phyloP scores from a whole-genome alignment of 2,797 vertebrate species.

The Microchirus variegatus region DNA sequence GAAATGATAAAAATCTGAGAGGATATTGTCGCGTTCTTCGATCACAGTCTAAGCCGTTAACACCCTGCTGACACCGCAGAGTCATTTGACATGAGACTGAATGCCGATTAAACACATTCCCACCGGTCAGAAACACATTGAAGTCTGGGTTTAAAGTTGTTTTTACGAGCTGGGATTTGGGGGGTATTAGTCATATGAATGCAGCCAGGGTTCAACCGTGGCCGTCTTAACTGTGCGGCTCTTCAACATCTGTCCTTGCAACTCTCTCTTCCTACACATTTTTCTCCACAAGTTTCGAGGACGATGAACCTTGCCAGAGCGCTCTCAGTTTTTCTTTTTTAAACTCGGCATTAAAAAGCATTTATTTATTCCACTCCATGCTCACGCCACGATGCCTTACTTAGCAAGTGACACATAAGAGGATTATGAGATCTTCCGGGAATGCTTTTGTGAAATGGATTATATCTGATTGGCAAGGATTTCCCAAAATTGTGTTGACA shows the following conservation, averaged over 20 bases:
- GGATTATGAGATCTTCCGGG: slow-evolving; percentile 51
- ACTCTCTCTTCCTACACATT: not conserved
- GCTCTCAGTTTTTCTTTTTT: not conserved
- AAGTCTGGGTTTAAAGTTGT: too few species aligned
- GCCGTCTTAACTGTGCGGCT: too few species aligned
- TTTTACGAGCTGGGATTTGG: too few species aligned
- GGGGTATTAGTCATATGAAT: too few species aligned
- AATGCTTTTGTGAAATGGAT: slow-evolving; percentile 48
- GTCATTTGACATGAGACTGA: too few species aligned
- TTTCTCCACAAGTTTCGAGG: not conserved
- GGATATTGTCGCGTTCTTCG: too few species aligned
- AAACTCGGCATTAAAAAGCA: slow-evolving; percentile 9
- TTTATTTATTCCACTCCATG: slow-evolving; percentile 50
- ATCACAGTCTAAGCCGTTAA: too few species aligned
- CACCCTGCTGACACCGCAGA: too few species aligned
- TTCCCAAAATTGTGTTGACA: slow-evolving; percentile 36
- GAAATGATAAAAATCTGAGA: too few species aligned
- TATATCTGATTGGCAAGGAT: slow-evolving; percentile 43
- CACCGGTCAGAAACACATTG: too few species aligned
- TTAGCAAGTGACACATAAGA: slow-evolving; percentile 55
- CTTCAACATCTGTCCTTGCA: not conserved
- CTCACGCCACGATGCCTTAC: slow-evolving; percentile 32
- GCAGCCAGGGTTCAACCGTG: too few species aligned
- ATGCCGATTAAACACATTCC: too few species aligned
- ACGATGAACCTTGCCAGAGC: slow-evolving; percentile 16